Base-by-base conservation (phyloP, 2,113 vertebrate genomes). In the Cichladusa arquata region DNA sequence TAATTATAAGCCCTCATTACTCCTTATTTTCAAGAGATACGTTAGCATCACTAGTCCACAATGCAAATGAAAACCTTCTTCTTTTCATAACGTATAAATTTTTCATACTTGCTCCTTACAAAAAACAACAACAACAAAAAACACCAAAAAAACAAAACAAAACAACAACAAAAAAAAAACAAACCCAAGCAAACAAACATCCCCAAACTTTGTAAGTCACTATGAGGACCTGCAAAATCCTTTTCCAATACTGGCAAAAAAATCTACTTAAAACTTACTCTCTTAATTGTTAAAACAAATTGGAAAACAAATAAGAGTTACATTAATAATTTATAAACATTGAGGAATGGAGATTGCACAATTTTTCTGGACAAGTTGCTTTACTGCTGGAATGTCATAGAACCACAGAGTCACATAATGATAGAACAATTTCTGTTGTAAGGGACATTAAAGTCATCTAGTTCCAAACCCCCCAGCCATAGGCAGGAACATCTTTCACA, bases 401-500 rank as follows among this genome's bases (percentile, higher is more conserved):
- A 76, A 60, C 29, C 25, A n/a, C 1, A 9, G 12, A 40, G 4
- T 50, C 17, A 26, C 14, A 26, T 14, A 51, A 44, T 50, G 14
- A 42, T 8, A 31, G 26, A 88, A 67, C 2, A 4, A 8, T 79
- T 65, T 69, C 11, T 40, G 7, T 42, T 76, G 58, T 29, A 71
- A 81, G 5, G 11, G 5, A 64, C 6, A 13, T 16, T 60, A 70
- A 73, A 48, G 51, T 14, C 3, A 19, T 34, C 11, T 17, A 58
- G 19, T 72, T 42, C 29, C 11, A 42, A 3, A 1, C 14, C 20
- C 14, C 13, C 8, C 33, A 6, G 4, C 5, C 14, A 42, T 6
- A 8, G 8, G 14, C 47, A 72, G 18, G 13, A 51, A 25, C 4
- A n/a, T 4, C 12, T 51, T 70, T 19, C 36, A 53, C 0, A 0